Base-by-base conservation (phyloP, 2,113 vertebrate species). In the Trichechus manatus region DNA sequence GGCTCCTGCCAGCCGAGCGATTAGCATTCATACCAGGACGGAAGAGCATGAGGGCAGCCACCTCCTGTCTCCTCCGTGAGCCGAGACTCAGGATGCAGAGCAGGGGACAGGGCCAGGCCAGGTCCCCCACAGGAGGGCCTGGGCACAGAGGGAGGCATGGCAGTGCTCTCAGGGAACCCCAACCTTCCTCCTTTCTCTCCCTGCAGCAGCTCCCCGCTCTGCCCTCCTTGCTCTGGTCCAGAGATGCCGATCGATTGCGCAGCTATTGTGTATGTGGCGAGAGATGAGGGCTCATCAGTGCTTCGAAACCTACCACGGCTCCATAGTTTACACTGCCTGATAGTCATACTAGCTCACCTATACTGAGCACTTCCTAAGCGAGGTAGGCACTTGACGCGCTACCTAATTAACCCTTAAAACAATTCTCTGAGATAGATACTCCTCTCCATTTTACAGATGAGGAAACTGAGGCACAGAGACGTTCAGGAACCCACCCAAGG, bases 1-100 rank as follows among this genome's bases (percentile, higher is more conserved):
- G 90, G 36, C 68, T 64, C 79, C 42, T 36, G 6, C 44, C 39
- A 1, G 93, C 50, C 9, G 56, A 36, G 82, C 88, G 79, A 96
- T 94, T 74, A 89, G 84, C 97, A 97, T 96, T 53, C 94, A 84
- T 64, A 84, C 0, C 0, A 17, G 84, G 20, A 56, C 19, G 15
- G 63, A 8, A 25, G 39, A 27, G 6, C 61, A 25, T 0, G 66
- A 50, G 83, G 89, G 61, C 83, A 15, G 15, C 44, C 13, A 3
- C 74, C 89, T 47, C 86, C 91, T 42, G 44, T 77, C 97, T 86
- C 2, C 93, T 66, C 66, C 9, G 9, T 33, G 47, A n/a, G 84
- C 80, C 14, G 15, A 92, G 68, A 64, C n/a, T 29, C 82, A 33
- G 25, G 68, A 74, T 53, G 53, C 33, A 22, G 50, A 70, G 78